Percentiles rank a stretch among this genome's conserved stretches.
These are phyloP conservation scores for Tetrao urogallus DNA, from an alignment of 2,113 vertebrate genomes.

Conservation along the genomic window DNA sequence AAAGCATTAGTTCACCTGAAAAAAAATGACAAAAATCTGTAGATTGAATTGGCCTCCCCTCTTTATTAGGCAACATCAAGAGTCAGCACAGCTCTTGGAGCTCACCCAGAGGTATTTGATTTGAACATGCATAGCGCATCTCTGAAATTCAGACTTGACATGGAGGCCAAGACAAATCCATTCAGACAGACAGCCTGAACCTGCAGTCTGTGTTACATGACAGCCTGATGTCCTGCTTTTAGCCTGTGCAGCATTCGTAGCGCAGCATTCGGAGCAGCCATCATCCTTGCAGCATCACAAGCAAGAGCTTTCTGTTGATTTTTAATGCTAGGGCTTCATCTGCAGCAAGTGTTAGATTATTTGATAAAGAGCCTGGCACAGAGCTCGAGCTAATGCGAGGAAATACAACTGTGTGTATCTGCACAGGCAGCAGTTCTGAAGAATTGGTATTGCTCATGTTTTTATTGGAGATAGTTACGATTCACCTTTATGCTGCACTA, in stretches of 20 bases:
- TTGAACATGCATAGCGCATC: not conserved
- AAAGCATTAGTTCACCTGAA: not conserved
- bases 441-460: not conserved
- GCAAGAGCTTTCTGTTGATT: not conserved
- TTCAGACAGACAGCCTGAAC: not conserved
- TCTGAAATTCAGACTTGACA: not conserved
- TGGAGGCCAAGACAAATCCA: not conserved
- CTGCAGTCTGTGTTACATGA: not conserved
- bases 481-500: not conserved
- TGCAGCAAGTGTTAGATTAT: not conserved
- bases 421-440: not conserved
- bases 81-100: not conserved
- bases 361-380: not conserved
- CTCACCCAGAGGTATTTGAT: slow-evolving; percentile 11
- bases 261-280: not conserved
- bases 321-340: not conserved
- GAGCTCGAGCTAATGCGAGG: not conserved
- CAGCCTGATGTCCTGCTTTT: not conserved
- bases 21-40: not conserved
- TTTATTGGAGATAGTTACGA: not conserved
- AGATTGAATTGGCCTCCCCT: not conserved
- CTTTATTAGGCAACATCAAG: not conserved
- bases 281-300: not conserved
- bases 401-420: not conserved
- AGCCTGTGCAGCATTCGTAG: not conserved